Percentiles rank a stretch among this genome's conserved stretches.
Evolutionary conservation across 2,113 vertebrate genomes (phyloP).

Genomic region (Trachemys scripta): DNA sequence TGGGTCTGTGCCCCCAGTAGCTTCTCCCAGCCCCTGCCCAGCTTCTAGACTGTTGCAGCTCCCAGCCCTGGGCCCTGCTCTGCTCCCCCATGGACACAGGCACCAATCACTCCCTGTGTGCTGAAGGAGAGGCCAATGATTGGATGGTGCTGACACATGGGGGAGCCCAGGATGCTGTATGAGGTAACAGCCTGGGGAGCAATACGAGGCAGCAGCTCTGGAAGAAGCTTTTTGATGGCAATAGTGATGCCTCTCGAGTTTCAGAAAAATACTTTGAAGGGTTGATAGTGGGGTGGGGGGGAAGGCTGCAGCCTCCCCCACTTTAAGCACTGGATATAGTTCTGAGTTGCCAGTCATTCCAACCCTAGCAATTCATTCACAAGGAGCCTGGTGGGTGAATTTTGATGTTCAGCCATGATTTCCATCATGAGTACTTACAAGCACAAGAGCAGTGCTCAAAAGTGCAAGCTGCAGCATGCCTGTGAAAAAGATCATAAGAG

Average conservation of each 20-base stretch:
- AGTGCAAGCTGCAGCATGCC: not conserved
- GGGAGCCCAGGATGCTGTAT: not conserved
- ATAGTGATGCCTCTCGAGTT: not conserved
- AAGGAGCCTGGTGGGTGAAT: not conserved
- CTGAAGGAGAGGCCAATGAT: too few relatives aligned
- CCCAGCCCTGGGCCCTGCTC: too few relatives aligned
- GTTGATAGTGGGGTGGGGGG: not conserved
- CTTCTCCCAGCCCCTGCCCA: not conserved
- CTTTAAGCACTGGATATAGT: not conserved
- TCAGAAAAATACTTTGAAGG: not conserved
- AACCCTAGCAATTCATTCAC: not conserved
- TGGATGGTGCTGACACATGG: too few relatives aligned
- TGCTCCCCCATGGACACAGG: too few relatives aligned
- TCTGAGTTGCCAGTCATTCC: not conserved
- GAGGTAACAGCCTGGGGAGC: not conserved
- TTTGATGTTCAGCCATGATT: not conserved
- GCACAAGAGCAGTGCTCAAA: not conserved
- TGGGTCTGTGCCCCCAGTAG: not conserved
- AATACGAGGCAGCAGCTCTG: not conserved
- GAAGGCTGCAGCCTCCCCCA: not conserved
- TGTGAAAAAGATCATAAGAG: not conserved
- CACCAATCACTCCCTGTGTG: too few relatives aligned
- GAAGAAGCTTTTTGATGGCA: not conserved
- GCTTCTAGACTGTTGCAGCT: not conserved
- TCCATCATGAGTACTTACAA: not conserved